Base-by-base conservation (phyloP, 2,888 invertebrate species). In the Tetranychus piercei region DNA sequence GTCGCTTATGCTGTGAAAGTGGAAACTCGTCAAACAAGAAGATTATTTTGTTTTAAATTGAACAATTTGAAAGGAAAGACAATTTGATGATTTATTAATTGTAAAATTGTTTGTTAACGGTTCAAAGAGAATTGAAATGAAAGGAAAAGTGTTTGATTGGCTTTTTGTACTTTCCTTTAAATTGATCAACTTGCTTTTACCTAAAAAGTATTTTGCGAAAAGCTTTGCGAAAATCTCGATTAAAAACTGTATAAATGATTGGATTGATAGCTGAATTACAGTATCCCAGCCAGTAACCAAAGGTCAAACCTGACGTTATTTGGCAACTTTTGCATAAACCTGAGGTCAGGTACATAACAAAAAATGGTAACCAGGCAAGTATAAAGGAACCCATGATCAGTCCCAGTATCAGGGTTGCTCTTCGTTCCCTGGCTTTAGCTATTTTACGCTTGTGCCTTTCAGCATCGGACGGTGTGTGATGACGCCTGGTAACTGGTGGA, bases 251-350 rank as follows among this genome's bases (percentile, higher is more conserved):
- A 84, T 95, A 95, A 80, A 94, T 94, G 80, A 84, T 82, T 77
- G 94, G 94, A 84, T 95, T 95, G 74, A 95, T 44, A 72, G 94
- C 94, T 76, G 94, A 94, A 84, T 95, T 95, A 89, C 93, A 93
- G 82, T 95, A 96, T 69, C 95, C 95, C n/a, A 73, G 11, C 73
- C 73, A 73, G 34, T 67, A 73, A 34, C 43, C 69, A 45, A 73
- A 43, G 15, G 23, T 73, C 7, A 73, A 67, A 9, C 15, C 67
- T 22, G 34, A 20, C 6, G n/a, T 18, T 8, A 73, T 44, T 8
- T 74, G 76, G 71, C 79, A 79, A 18, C 45, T 44, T 74, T 87
- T 86, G 81, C 91, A 91, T 75, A 91, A 87, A 9, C 93, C 90
- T 81, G 90, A 89, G 75, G 93, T 83, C 80, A 94, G 92, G 82